A percentile compares a stretch with the other conserved stretches of the same genome.
These are phyloP conservation scores for Pygathrix nemaeus DNA, from an alignment of 2,113 vertebrate species.

Conservation along the genomic window DNA sequence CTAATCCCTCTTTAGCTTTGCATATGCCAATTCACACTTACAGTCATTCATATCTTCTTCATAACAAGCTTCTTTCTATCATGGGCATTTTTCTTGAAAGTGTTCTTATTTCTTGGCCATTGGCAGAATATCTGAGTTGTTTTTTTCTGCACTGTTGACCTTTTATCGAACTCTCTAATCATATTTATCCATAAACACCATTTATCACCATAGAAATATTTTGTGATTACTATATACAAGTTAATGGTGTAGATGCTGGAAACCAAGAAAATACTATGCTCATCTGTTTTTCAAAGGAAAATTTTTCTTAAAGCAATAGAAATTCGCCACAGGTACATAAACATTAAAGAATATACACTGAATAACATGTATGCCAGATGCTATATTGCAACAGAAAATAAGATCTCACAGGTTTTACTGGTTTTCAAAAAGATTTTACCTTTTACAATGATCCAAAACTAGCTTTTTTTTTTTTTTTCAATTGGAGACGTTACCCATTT, in stretches of 20 bases:
- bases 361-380: background rate
- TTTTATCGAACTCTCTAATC: background rate
- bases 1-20: background rate
- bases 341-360: background rate
- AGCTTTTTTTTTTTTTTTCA: background rate
- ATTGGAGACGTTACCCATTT: background rate
- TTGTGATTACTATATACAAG: background rate
- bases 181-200: background rate
- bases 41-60: background rate
- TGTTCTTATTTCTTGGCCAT: background rate
- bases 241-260: background rate
- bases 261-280: background rate
- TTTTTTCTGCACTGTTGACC: background rate
- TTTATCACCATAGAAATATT: slow-evolving; percentile 20
- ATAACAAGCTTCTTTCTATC: background rate
- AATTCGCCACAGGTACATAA: background rate
- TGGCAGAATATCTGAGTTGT: background rate
- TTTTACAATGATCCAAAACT: background rate
- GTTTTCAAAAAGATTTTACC: background rate
- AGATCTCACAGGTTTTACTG: background rate
- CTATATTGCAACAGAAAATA: background rate
- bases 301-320: background rate
- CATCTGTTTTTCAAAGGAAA: background rate
- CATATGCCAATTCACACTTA: background rate
- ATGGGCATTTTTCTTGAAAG: background rate